A percentile compares a stretch with the other conserved stretches of the same genome.
These are phyloP conservation scores for Oscheius sp. DNA, from an alignment of 2,888 invertebrate genomes.

Conservation along the genomic window DNA sequence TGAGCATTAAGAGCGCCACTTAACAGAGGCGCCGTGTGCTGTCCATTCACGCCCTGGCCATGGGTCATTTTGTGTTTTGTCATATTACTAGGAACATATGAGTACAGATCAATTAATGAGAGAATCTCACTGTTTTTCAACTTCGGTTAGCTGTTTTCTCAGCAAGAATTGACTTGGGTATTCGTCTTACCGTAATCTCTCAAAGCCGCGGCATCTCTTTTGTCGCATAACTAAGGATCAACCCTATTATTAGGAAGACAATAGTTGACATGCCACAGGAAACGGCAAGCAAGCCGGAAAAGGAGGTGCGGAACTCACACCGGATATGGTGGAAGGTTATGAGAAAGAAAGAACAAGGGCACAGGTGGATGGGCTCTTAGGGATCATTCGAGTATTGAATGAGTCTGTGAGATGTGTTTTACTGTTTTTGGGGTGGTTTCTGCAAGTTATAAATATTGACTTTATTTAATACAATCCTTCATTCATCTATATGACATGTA, in stretches of 20 bases:
- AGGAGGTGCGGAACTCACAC: slow-evolving; percentile 9
- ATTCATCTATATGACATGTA: too few species aligned
- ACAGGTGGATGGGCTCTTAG: not conserved
- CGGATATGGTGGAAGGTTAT: not conserved
- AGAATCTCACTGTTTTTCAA: too few species aligned
- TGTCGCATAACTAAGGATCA: slow-evolving; percentile 16
- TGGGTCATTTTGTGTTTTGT: slow-evolving; percentile 19
- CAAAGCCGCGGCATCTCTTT: slow-evolving; percentile 10
- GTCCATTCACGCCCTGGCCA: slow-evolving; percentile 17
- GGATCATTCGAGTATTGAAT: too few species aligned
- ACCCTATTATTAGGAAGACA: slow-evolving; percentile 25
- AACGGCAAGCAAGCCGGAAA: slow-evolving; percentile 6
- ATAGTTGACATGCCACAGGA: slow-evolving; percentile 28
- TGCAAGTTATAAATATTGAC: too few species aligned
- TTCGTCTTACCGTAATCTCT: not conserved
- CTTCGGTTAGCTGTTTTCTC: too few species aligned
- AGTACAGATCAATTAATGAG: too few species aligned
- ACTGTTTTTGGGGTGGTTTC: too few species aligned
- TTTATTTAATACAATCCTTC: too few species aligned
- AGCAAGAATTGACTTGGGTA: too few species aligned
- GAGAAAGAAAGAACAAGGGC: not conserved
- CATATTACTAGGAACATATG: not conserved
- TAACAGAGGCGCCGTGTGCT: slow-evolving; percentile 28
- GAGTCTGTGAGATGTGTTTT: too few species aligned
- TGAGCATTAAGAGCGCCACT: slow-evolving; percentile 26